Base-by-base conservation (phyloP, 2,888 invertebrate genomes). In the Escarpia spicata region DNA sequence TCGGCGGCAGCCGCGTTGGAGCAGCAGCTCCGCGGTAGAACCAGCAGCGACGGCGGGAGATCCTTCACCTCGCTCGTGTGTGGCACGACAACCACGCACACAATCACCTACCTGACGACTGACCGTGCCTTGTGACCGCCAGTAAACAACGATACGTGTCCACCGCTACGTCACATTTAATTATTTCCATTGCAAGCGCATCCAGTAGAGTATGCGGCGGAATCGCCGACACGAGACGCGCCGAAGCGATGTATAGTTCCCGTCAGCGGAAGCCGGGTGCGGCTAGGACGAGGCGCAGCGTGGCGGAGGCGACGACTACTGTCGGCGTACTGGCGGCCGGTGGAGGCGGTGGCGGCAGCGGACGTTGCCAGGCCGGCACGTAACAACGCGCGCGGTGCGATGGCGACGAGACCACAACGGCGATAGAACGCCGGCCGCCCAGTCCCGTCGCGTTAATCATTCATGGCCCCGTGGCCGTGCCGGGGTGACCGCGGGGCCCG, bases 341-440 rank as follows among this genome's bases (percentile, higher is more conserved):
- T 6, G 75, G 75, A 15, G 75, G 75, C 75, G 26, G 75, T 26
- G n/a, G 75, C 19, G 75, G 75, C 75, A 0, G 75, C 75, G 26
- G 52, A 9, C 15, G 75, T 75, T 75, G 75, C 75, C 75, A 75
- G 75, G 75, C 75, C 19, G 75, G 75, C 6, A 75, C 75, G 75
- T 75, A 75, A 75, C 75, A 75, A 75, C 75, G 75, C 75, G 75
- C 75, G 19, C n/a, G 75, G 19, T 75, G 75, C 75, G 75, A 75
- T 75, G 26, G 75, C 75, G 75, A 75, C 75, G 75, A 26, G 75
- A 75, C 75, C 75, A n/a, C 75, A 75, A n/a, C 75, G 75, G 75
- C 75, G 75, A 26, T 15, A 15, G 19, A 75, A 26, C 75, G 75
- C 75, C 75, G 75, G 75, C 75, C 75, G 75, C 75, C 26, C n/a